Percentiles rank a stretch among this genome's conserved stretches.
phyloP scores from a whole-genome alignment of 2,888 invertebrate genomes.

The Opisthograptis luteolata region DNA sequence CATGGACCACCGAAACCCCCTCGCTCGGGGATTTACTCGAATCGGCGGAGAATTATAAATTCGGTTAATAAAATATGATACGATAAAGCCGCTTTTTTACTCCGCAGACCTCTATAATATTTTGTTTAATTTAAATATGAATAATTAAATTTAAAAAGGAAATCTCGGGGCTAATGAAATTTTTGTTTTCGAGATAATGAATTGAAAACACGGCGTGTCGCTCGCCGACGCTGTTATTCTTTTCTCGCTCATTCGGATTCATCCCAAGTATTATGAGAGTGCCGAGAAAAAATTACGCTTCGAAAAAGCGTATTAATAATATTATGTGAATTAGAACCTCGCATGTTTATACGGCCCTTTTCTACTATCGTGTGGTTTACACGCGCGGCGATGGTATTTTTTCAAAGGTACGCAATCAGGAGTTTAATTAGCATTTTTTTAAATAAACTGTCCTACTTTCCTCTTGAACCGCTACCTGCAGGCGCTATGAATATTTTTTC shows the following conservation, averaged over 20 bases:
- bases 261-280: slow-evolving; percentile 67
- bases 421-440: slow-evolving; percentile 54
- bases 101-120: slow-evolving; percentile 81
- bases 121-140: slow-evolving; percentile 85
- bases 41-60: slow-evolving; percentile 83
- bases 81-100: slow-evolving; percentile 76
- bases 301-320: slow-evolving; percentile 76
- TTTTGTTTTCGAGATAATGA: slow-evolving; percentile 84
- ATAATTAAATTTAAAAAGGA: slow-evolving; percentile 84
- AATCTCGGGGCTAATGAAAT: slow-evolving; percentile 83
- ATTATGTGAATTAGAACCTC: slow-evolving; percentile 61
- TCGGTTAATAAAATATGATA: slow-evolving; percentile 84
- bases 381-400: slow-evolving; percentile 46
- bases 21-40: slow-evolving; percentile 69
- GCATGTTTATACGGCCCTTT: slow-evolving; percentile 68
- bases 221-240: slow-evolving; percentile 76
- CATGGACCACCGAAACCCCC: slow-evolving; percentile 53
- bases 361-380: slow-evolving; percentile 52
- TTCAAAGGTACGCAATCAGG: slow-evolving; percentile 51
- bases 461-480: slow-evolving; percentile 27
- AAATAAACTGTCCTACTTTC: slow-evolving; percentile 41
- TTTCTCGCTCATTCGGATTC: slow-evolving; percentile 80
- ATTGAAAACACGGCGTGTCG: slow-evolving; percentile 80
- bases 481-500: slow-evolving; percentile 30
- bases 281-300: slow-evolving; percentile 54